Conservation (phyloP, 2,888 invertebrate species). For the Omphaloscelis lunosa region DNA sequence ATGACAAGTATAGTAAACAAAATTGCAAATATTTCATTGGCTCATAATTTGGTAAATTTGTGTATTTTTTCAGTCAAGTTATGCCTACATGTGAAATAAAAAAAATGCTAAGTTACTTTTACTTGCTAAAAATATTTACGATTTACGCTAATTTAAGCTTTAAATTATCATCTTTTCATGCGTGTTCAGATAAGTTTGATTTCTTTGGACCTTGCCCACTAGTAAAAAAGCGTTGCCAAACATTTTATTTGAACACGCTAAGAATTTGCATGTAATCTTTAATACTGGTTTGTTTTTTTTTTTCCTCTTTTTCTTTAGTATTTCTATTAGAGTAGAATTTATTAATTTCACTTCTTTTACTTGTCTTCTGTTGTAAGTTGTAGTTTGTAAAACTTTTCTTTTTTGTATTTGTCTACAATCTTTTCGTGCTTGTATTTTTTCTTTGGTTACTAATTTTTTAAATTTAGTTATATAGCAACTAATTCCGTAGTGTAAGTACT, state of each 20-base stretch:
- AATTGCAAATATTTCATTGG: neutral
- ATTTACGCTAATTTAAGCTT: neutral
- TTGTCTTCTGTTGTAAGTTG: neutral
- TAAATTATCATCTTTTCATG: neutral
- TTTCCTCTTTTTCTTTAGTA: slow-evolving; percentile 1
- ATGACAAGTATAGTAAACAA: neutral
- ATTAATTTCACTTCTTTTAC: neutral
- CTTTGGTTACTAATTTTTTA: slow-evolving; percentile 9
- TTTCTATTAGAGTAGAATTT: neutral
- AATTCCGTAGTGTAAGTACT: slow-evolving; percentile 10
- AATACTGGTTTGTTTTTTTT: neutral
- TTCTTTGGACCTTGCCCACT: neutral
- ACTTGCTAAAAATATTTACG: neutral
- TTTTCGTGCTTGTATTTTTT: neutral
- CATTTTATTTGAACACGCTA: slow-evolving; percentile 13
- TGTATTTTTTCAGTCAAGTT: too few species aligned
- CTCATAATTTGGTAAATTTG: too few species aligned
- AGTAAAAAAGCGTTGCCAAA: neutral
- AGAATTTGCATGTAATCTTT: neutral
- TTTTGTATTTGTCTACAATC: slow-evolving; percentile 8
- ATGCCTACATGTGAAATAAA: neutral
- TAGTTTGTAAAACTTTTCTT: slow-evolving; percentile 4
- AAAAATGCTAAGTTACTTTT: neutral
- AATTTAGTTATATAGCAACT: neutral
- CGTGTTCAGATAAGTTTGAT: slow-evolving; percentile 15